A percentile compares a stretch with the other conserved stretches of the same genome.
Conservation (phyloP, 2,888 invertebrate species). For the Pandemis heparana region DNA sequence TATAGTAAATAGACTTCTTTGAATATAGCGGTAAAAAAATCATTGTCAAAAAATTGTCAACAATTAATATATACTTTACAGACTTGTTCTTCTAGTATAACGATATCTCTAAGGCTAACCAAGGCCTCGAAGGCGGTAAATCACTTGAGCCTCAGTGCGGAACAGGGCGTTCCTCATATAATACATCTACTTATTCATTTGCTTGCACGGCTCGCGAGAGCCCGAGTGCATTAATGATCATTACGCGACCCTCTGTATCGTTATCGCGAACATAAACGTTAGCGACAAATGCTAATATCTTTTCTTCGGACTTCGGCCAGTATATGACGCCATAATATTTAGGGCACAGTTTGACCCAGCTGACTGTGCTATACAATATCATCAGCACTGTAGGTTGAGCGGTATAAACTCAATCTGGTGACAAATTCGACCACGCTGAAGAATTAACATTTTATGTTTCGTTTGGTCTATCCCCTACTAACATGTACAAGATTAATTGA, state of each 20-base stretch:
- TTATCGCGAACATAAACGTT: constrained; percentile 5
- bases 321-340: constrained; percentile 2
- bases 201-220: background rate
- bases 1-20: no score
- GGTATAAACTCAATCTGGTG: background rate
- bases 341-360: constrained; percentile 3
- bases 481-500: no score
- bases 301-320: constrained; percentile 5
- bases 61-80: no score
- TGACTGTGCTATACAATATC: background rate
- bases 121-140: background rate
- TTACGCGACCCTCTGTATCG: constrained; percentile 7
- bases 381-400: background rate
- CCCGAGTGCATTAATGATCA: constrained; percentile 10
- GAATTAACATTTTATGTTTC: background rate
- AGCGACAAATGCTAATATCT: constrained; percentile 12
- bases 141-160: background rate
- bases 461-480: no score
- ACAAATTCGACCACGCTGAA: background rate
- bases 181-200: background rate
- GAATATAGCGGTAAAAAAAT: no score
- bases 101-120: background rate
- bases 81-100: no score
- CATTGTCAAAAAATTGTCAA: no score
- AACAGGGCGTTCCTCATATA: background rate